Base-by-base conservation (phyloP, 2,888 invertebrate species). In the Harpagoxenus sublaevis region DNA sequence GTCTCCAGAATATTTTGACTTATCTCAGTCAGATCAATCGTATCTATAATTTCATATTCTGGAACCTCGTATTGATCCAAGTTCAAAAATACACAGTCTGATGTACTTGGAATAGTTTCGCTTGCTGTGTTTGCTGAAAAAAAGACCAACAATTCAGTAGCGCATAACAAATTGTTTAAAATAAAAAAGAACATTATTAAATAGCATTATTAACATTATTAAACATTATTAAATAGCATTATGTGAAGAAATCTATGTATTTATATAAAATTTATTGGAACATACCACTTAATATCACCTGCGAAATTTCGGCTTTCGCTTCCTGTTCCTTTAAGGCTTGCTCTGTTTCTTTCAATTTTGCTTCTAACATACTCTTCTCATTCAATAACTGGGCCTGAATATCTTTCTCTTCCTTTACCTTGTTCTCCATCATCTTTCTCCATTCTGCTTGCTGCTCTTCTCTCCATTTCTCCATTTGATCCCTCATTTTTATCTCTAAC, bases 401-500 rank as follows among this genome's bases (percentile, higher is more conserved):
- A 78, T 66, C 95, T 94, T 94, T 96, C 95, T 93, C 96, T 95
- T 89, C 95, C 93, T 89, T 95, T 53, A 94, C 93, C 92, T 75
- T 95, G 91, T 89, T 95, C 91, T 94, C 96, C 95, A 90, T 95
- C 94, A 94, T 96, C 94, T 65, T 92, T 90, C 87, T 93, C 95
- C 87, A 96, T 90, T 92, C 95, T 88, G 63, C 93, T 91, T 92
- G 95, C 92, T 87, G 96, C 88, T 88, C 95, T 94, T 95, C 93
- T 91, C 95, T 95, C 92, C 96, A 96, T 51, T 94, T 95, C 12
- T 95, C 89, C 86, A 95, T 94, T 35, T 95, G 92, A 77, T 96
- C 95, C 84, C 95, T 95, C 92, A 96, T 96, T 85, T 95, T 95
- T n/a, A 92, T 93, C 83, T 96, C 95, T 77, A 96, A 95, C 3